A percentile compares a stretch with the other conserved stretches of the same genome.
These are phyloP conservation scores for Adelphocoris suturalis DNA, from an alignment of 2,888 invertebrate genomes.

Conservation along the genomic window DNA sequence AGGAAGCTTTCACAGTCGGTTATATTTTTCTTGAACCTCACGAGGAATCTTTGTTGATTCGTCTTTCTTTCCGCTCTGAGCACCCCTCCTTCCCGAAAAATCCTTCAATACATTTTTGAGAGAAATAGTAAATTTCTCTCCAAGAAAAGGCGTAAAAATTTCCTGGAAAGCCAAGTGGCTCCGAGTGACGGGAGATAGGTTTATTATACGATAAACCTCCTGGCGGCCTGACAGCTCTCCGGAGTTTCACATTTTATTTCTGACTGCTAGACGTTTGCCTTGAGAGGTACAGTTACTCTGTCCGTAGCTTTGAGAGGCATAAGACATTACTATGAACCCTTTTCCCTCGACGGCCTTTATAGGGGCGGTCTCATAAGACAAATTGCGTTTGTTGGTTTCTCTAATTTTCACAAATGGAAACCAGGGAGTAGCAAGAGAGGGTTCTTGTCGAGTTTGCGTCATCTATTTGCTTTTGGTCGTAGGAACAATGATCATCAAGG, in stretches of 20 bases:
- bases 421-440: neutral
- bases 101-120: neutral
- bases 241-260: slow-evolving; percentile 22
- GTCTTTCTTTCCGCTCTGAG: no score
- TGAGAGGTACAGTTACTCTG: neutral
- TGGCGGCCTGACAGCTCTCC: slow-evolving; percentile 22
- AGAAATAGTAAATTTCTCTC: neutral
- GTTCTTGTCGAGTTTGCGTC: neutral
- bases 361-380: neutral
- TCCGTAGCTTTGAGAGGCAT: neutral
- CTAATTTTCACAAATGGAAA: neutral
- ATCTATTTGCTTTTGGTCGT: neutral
- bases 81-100: neutral
- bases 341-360: neutral
- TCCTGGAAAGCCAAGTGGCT: neutral
- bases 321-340: slow-evolving; percentile 6
- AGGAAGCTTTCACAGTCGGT: no score
- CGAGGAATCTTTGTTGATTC: no score
- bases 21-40: no score
- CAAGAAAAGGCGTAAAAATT: neutral
- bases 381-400: neutral
- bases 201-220: slow-evolving; percentile 39
- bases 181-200: slow-evolving; percentile 6
- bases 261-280: neutral
- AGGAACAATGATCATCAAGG: neutral